phyloP scores from a whole-genome alignment of 2,888 invertebrate species.

The Andrena bucephala region DNA sequence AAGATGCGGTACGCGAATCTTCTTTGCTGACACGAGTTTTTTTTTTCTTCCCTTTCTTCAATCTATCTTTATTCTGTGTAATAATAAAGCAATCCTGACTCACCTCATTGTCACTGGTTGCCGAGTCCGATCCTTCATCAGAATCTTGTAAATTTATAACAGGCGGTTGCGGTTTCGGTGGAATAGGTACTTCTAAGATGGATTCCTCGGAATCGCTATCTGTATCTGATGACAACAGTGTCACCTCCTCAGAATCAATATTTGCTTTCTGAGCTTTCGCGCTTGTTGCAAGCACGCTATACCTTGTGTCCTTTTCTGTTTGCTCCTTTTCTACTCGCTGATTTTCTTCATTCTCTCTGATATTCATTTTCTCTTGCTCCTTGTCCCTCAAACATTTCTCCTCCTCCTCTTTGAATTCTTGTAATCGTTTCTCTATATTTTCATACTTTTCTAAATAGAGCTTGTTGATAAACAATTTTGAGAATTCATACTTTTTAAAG shows the following conservation, averaged over 20 bases:
- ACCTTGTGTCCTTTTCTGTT: slow-evolving; percentile 34
- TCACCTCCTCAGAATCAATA: slow-evolving; percentile 16
- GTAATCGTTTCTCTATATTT: slow-evolving; percentile 15
- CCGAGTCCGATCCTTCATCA: slow-evolving; percentile 65
- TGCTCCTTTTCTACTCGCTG: not conserved
- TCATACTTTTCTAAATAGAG: slow-evolving; percentile 40
- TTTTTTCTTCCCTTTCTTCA: not conserved
- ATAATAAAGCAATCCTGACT: not conserved
- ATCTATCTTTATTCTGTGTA: not conserved
- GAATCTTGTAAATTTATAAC: slow-evolving; percentile 79
- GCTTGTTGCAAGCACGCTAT: slow-evolving; percentile 26
- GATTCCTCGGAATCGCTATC: slow-evolving; percentile 79
- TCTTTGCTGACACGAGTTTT: not conserved
- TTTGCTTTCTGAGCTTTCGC: slow-evolving; percentile 26
- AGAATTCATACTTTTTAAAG: slow-evolving; percentile 34
- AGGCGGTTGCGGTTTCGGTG: slow-evolving; percentile 80
- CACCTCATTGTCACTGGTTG: not conserved
- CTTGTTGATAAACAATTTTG: slow-evolving; percentile 48
- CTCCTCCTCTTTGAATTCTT: not conserved
- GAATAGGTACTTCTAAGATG: slow-evolving; percentile 81
- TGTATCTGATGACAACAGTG: slow-evolving; percentile 18
- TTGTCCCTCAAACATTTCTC: not conserved
- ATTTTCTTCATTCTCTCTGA: not conserved
- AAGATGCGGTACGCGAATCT: not conserved
- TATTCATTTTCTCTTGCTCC: not conserved